These are phyloP conservation scores for Hypselothyrea guttata DNA, from an alignment of 2,888 invertebrate genomes.

Conservation along the genomic window DNA sequence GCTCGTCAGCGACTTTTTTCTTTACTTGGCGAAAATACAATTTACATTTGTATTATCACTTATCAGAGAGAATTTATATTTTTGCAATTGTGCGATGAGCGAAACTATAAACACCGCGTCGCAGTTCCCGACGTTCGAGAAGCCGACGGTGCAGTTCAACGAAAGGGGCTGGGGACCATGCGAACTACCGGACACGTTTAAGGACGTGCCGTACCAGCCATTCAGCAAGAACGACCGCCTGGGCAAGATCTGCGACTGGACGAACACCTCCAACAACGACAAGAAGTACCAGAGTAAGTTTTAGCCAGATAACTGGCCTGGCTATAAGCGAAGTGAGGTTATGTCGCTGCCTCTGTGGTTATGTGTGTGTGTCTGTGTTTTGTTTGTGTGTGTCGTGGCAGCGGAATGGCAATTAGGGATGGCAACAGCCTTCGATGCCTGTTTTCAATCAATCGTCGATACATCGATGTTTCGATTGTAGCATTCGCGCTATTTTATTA, in stretches of 20 bases:
- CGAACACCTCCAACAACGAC: constrained; percentile 95
- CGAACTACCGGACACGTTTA: constrained; percentile 90
- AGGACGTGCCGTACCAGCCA: constrained; percentile 94
- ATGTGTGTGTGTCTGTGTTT: constrained; percentile 40
- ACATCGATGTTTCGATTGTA: too few species aligned
- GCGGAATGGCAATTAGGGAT: too few species aligned
- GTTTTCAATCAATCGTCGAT: too few species aligned
- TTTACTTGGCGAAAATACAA: constrained; percentile 21
- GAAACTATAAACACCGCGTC: constrained; percentile 78
- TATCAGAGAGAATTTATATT: constrained; percentile 8
- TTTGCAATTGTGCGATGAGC: constrained; percentile 62
- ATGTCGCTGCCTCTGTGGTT: constrained; percentile 39
- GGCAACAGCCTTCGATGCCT: too few species aligned
- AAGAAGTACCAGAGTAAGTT: constrained; percentile 91
- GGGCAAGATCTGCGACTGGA: constrained; percentile 99
- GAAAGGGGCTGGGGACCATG: constrained; percentile 97
- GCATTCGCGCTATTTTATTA: too few species aligned
- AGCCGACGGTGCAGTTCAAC: constrained; percentile 81
- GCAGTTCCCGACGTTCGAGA: constrained; percentile 77
- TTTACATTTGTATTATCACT: constrained; percentile 17
- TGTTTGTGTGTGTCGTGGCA: constrained; percentile 73
- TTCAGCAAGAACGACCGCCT: constrained; percentile 99
- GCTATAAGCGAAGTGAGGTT: constrained; percentile 66
- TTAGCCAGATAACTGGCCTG: neutral
- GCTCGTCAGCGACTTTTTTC: constrained; percentile 32